Conservation (phyloP, 1,140 invertebrate species). For the Lepidotrigona ventralis region DNA sequence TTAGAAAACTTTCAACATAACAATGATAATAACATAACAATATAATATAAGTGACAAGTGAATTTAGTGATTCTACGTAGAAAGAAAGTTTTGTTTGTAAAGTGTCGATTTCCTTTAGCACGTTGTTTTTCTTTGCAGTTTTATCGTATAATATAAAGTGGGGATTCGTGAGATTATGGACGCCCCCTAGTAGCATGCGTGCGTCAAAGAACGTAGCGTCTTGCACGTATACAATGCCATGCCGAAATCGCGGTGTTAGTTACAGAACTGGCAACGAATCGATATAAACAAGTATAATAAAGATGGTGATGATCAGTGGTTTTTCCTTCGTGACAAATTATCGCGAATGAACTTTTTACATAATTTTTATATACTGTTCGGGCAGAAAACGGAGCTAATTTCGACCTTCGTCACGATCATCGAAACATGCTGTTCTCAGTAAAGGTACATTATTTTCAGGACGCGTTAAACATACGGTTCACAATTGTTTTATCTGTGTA, state of each 20-base stretch:
- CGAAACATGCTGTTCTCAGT: constrained; percentile 50
- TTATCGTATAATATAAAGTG: constrained; percentile 49
- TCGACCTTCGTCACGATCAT: constrained; percentile 37
- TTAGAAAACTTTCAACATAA: not conserved
- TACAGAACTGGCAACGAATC: constrained; percentile 38
- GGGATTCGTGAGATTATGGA: constrained; percentile 59
- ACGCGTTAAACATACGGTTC: constrained; percentile 39
- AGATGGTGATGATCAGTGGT: constrained; percentile 40
- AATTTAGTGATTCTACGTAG: constrained; percentile 19
- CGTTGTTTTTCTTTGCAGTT: constrained; percentile 51
- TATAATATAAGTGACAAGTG: not conserved
- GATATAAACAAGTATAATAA: constrained; percentile 51
- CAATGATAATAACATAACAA: not conserved
- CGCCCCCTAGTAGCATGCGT: constrained; percentile 59
- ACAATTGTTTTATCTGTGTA: constrained; percentile 28
- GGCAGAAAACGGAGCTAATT: constrained; percentile 39
- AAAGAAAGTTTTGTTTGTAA: constrained; percentile 19
- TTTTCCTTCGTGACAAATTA: constrained; percentile 22
- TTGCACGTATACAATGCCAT: constrained; percentile 47
- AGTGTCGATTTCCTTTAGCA: constrained; percentile 44
- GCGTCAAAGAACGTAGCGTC: constrained; percentile 62
- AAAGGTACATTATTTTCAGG: constrained; percentile 38
- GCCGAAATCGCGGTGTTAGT: constrained; percentile 45
- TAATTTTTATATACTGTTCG: constrained; percentile 31
- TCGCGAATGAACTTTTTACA: constrained; percentile 35